Evolutionary conservation across 1,140 invertebrate species (phyloP), one percentile per base, ranked within the genome.

Genomic region (Colletes latitarsis): DNA sequence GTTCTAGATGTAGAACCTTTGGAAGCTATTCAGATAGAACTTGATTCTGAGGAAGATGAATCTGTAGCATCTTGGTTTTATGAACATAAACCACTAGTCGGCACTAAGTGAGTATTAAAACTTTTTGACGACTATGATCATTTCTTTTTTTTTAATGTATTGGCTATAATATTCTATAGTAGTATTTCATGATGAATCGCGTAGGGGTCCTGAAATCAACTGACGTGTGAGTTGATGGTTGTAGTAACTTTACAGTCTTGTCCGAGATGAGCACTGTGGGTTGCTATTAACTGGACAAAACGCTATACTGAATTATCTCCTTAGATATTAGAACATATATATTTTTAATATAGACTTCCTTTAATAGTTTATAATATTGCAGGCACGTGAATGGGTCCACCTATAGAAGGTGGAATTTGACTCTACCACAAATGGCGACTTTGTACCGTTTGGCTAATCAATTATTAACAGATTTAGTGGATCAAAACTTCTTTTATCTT

Each of bases 401-500:
- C 2, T 99, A 99, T 91, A 95, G 98, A 82, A 96, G 96, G 90
- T 99, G 99, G 99, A 98, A 99, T 90, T 94, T 99, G 72, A 95
- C 96, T 6, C 93, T 99, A 81, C 99, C 99, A 0, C 98, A 99
- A 93, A 98, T 99, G 97, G 98, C 99, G 0, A 99, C 98, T 4
- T 93, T 99, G 46, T 99, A 99, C 93, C 95, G 99, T 84, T 94
- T 99, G 77, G 99, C 98, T 4, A 99, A 99, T 94, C 98, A 99
- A 91, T 94, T 99, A n/a, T 93, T 99, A 1, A 99, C 99, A 17
- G 99, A 99, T 94, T 95, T 99, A 60, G 98, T 99, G 0, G 99
- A 99, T 94, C 96, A 98, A 81, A 99, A 99, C 92, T 99, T 99
- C 92, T 99, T 99, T 93, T 99, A 99, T 92, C 94, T 99, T 0